phyloP scores from a whole-genome alignment of 2,888 invertebrate species.

The Meloe dianella region DNA sequence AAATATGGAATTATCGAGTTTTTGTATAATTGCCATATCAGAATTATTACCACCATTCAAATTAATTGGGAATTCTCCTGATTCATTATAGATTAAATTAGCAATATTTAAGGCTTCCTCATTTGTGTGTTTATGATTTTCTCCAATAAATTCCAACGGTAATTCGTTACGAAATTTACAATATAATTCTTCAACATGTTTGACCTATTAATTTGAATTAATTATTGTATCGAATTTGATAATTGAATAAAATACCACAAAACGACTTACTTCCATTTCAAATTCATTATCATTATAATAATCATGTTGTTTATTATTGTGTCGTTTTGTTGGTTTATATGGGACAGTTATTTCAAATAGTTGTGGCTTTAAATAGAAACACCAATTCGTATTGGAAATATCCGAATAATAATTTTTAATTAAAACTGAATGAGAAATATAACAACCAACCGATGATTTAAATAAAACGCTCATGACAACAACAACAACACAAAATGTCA shows the following conservation, averaged over 20 bases:
- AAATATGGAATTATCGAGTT: slow-evolving; percentile 61
- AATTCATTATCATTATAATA: slow-evolving; percentile 20
- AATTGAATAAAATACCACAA: neutral
- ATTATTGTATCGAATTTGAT: neutral
- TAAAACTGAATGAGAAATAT: slow-evolving; percentile 62
- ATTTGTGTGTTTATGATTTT: slow-evolving; percentile 19
- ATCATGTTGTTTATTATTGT: slow-evolving; percentile 23
- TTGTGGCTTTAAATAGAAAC: slow-evolving; percentile 53
- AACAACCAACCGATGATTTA: slow-evolving; percentile 55
- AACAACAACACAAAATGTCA: slow-evolving; percentile 13
- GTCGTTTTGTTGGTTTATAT: slow-evolving; percentile 45
- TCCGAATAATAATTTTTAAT: slow-evolving; percentile 58
- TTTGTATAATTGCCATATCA: slow-evolving; percentile 61
- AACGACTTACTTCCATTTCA: slow-evolving; percentile 21
- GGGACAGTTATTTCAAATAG: slow-evolving; percentile 61
- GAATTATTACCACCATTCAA: slow-evolving; percentile 63
- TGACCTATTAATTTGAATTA: slow-evolving; percentile 15
- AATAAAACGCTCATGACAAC: slow-evolving; percentile 39
- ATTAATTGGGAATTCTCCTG: slow-evolving; percentile 33
- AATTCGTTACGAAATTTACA: slow-evolving; percentile 31
- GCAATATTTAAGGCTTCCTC: slow-evolving; percentile 41
- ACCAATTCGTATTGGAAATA: slow-evolving; percentile 45
- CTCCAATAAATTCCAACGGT: slow-evolving; percentile 34
- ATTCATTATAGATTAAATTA: slow-evolving; percentile 37
- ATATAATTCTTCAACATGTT: slow-evolving; percentile 39